These are phyloP conservation scores for Elegia similella DNA, from an alignment of 2,888 invertebrate genomes.

Conservation along the genomic window DNA sequence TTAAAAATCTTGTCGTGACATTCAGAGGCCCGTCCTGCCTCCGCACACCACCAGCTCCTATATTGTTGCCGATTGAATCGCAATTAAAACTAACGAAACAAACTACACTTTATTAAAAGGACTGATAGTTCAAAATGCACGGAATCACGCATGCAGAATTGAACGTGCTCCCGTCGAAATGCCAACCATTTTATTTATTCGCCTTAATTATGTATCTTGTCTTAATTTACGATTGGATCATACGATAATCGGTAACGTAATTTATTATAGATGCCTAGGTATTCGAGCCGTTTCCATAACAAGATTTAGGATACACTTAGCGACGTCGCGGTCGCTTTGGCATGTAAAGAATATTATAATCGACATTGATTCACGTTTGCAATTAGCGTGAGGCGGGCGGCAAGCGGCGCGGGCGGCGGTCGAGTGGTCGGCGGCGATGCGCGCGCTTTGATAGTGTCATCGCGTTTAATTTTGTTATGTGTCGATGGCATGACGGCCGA, in stretches of 20 bases:
- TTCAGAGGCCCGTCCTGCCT: conserved; percentile 76
- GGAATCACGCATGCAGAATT: conserved; percentile 64
- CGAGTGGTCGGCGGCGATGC: conserved; percentile 44
- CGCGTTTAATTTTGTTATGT: conserved; percentile 76
- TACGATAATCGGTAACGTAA: conserved; percentile 79
- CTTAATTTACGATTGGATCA: conserved; percentile 83
- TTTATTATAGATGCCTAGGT: conserved; percentile 79
- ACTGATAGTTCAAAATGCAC: conserved; percentile 76
- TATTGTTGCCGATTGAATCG: conserved; percentile 81
- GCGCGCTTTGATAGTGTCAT: conserved; percentile 75
- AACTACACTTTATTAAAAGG: conserved; percentile 78
- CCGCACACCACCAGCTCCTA: conserved; percentile 72
- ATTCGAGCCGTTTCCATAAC: conserved; percentile 77
- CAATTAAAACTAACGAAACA: conserved; percentile 78
- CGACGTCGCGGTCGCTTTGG: conserved; percentile 57
- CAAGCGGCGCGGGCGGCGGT: conserved; percentile 36
- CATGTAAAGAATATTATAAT: conserved; percentile 70
- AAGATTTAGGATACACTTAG: conserved; percentile 75
- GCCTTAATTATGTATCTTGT: conserved; percentile 82
- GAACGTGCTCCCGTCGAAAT: conserved; percentile 81
- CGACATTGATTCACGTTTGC: conserved; percentile 74
- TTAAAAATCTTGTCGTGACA: conserved; percentile 82
- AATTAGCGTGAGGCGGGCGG: conserved; percentile 65
- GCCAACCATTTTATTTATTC: conserved; percentile 82
- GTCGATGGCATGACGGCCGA: conserved; percentile 74